Percentiles rank a stretch among this genome's conserved stretches.
Evolutionary conservation across 53 echinoderm and acorn worm genomes (phyloP).

Genomic region (Henricia sp.): DNA sequence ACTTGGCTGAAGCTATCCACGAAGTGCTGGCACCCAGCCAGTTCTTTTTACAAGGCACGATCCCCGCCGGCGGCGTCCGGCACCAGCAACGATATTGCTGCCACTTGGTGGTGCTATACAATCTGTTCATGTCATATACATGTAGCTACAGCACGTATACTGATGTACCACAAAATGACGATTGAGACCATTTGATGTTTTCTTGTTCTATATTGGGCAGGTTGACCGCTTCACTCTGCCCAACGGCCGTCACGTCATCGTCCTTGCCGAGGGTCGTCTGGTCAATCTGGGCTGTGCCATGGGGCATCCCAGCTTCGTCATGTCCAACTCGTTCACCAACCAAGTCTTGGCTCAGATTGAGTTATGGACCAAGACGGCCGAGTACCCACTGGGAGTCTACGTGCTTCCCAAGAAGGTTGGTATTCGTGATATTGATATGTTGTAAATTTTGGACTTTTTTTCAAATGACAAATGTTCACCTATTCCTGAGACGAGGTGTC

Average conservation of each 20-base stretch:
- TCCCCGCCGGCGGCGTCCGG: no score
- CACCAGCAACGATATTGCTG: no score
- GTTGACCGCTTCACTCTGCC: conserved; percentile 93
- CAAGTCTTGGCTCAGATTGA: conserved; percentile 97
- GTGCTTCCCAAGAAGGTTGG: conserved; percentile 96
- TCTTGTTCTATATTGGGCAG: conserved; percentile 28
- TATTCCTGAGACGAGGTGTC: no score
- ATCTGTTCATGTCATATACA: no score
- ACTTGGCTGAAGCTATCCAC: no score
- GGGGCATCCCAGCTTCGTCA: conserved; percentile 99
- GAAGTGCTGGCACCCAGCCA: no score
- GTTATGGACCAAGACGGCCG: conserved; percentile 82
- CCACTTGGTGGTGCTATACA: no score
- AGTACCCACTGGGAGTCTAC: conserved; percentile 90
- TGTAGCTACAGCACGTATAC: not conserved
- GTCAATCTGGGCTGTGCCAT: conserved; percentile 96
- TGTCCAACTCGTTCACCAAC: conserved; percentile 99
- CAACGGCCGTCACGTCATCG: conserved; percentile 85
- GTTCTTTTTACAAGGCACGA: no score
- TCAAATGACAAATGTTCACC: no score
- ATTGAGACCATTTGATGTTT: not conserved
- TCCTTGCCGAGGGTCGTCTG: conserved; percentile 93
- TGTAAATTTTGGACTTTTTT: no score
- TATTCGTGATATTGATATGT: no score
- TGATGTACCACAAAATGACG: not conserved